Evolutionary conservation across 2,888 invertebrate species (phyloP), one percentile per base, ranked within the genome.

Genomic region (Branchellion lobata): DNA sequence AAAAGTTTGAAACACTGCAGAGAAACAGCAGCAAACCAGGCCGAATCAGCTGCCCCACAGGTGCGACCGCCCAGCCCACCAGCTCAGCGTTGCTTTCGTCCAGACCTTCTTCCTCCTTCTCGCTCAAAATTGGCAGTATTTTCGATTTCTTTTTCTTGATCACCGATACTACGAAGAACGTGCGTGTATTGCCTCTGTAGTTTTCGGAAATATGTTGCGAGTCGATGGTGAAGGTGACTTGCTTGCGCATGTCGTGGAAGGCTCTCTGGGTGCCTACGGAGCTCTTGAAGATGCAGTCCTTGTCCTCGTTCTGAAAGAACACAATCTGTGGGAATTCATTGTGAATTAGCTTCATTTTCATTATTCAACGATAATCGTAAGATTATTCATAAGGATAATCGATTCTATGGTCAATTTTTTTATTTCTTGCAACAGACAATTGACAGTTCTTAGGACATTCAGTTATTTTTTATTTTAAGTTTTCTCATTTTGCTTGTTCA

Each of bases 181-280:
- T 57, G 3, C n/a, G n/a, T 24, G 61, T 57, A 5, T 24, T 57
- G 5, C 3, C n/a, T n/a, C 21, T 57, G 61, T 24, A 24, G 14
- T 57, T 57, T 57, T 57, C 61, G 61, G 5, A 18, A n/a, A 57
- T 24, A 57, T 57, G 61, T 57, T 57, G 61, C n/a, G 61, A 57
- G 61, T 57, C 14, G 5, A 57, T 57, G 5, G 21, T 57, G 3
- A 57, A 3, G 21, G 5, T 24, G 24, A 8, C 8, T n/a, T 3
- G 8, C 24, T 24, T 57, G 5, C 21, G 5, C 11, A 57, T 57
- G n/a, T 57, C 61, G 3, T 57, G 61, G 14, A 8, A 57, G 3
- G 61, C 61, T 8, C 21, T 57, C 21, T 57, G 61, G 8, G 21
- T 8, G 61, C 61, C n/a, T 5, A 57, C 11, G 3, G 24, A 57